phyloP scores from a whole-genome alignment of 30 jellyfish, hydroid and myxozoan genomes.

The Turritopsis rubra region DNA sequence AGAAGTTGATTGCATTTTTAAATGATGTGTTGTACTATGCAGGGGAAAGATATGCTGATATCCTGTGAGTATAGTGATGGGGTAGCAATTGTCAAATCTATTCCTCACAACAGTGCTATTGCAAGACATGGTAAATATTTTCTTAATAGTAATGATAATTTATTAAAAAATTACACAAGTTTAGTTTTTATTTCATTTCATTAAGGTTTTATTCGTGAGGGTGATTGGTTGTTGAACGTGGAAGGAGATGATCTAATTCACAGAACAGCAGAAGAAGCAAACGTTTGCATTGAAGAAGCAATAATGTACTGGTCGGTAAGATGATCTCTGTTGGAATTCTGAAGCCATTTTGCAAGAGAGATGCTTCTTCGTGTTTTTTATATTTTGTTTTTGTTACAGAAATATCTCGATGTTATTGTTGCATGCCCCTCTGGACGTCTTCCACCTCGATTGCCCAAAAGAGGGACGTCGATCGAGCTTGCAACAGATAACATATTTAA shows the following conservation, averaged over 20 bases:
- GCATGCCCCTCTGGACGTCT: conserved; percentile 94
- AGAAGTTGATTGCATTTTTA: background rate
- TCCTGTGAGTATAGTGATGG: conserved; percentile 39
- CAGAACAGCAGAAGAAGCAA: conserved; percentile 40
- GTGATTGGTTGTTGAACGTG: conserved; percentile 74
- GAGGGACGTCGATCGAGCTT: conserved; percentile 18
- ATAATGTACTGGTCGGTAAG: conserved; percentile 81
- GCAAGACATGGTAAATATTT: conserved; percentile 62
- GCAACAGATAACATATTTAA: background rate
- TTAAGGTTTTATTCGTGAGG: conserved; percentile 76
- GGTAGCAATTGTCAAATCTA: conserved; percentile 41
- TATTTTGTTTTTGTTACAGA: conserved; percentile 29
- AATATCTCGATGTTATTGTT: conserved; percentile 57
- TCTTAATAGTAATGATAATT: background rate
- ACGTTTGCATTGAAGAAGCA: conserved; percentile 52
- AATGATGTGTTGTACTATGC: background rate
- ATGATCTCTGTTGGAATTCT: background rate
- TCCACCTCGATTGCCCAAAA: conserved; percentile 59
- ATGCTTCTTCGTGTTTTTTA: background rate
- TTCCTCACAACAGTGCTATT: conserved; percentile 65
- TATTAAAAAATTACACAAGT: background rate
- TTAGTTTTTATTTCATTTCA: background rate
- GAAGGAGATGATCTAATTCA: conserved; percentile 76
- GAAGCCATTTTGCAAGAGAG: background rate
- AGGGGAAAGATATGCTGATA: background rate